phyloP scores from a whole-genome alignment of 1,140 invertebrate species.

The Latrodectus geometricus region DNA sequence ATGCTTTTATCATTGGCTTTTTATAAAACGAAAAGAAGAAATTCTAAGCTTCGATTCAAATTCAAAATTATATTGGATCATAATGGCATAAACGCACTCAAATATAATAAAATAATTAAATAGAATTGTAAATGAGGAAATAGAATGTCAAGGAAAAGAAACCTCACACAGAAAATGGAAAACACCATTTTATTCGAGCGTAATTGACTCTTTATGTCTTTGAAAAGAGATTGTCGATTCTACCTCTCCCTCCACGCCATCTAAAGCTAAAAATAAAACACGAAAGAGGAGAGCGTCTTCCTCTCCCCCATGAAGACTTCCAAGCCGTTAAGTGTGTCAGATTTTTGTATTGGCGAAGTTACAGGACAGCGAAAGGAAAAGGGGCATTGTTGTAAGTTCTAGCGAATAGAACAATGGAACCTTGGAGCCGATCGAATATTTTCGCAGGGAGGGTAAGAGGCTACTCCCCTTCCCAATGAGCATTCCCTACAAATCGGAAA shows the following conservation, averaged over 20 bases:
- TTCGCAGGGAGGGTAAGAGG: conserved; percentile 11
- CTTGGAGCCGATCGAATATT: conserved; percentile 40
- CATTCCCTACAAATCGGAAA: conserved; percentile 19
- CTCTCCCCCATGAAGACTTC: conserved; percentile 5
- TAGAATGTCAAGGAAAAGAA: not conserved
- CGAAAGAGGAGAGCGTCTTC: not conserved
- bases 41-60: not conserved
- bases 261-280: conserved; percentile 51
- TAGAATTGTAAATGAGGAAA: not conserved
- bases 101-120: too few species aligned
- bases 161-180: conserved; percentile 12
- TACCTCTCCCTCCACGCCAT: conserved; percentile 10
- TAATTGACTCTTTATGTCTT: conserved; percentile 54
- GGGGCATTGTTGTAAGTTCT: conserved; percentile 50
- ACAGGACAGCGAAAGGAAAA: conserved; percentile 1
- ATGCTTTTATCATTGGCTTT: not conserved
- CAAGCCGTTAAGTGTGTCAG: conserved; percentile 55
- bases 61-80: not conserved
- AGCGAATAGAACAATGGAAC: conserved; percentile 38
- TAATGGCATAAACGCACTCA: not conserved
- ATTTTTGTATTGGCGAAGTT: conserved; percentile 56
- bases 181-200: conserved; percentile 57
- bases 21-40: not conserved
- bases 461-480: not conserved
- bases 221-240: not conserved